Base-by-base conservation (phyloP, 2,888 invertebrate species). In the Eremobia ochroleuca region DNA sequence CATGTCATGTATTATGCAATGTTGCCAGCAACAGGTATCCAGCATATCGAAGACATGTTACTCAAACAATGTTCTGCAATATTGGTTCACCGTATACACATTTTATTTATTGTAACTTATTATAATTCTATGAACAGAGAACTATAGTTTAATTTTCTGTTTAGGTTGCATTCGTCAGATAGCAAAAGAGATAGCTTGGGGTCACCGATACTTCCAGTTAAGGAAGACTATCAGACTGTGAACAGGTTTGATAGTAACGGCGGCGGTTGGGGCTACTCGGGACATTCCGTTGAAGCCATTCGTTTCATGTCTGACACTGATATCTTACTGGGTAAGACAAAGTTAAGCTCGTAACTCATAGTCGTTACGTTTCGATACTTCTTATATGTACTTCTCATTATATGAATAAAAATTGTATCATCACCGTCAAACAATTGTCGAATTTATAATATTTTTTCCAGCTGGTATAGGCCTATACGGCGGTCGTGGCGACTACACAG, bases 211-310 rank as follows among this genome's bases (percentile, higher is more conserved):
- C 89, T 90, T 3, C 93, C 94, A 0, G 97, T 97, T 46, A 98
- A 98, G 86, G 98, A 99, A 90, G 99, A 99, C 93, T 99, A 98
- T 92, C 97, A 97, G 68, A 97, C 98, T 2, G 98, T 99, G 31
- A 99, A 98, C 92, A 97, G 99, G 85, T 99, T 99, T 94, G 99
- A 99, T 93, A 98, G 98, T 94, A 98, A 99, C 91, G 99, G 99
- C 4, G 99, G 99, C 43, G 99, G 99, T 9, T 99, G 99, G 99
- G 99, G 99, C 3, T 99, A 99, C 94, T 99, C 99, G 0, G 99
- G 99, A 0, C 99, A 99, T 92, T 99, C 99, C 4, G 98, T 99
- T 40, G 99, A 99, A 95, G 99, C 99, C 0, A 98, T 99, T 84
- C 97, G 99, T 68, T 99, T 99, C 93, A 99, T 98, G 98, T 98